Evolutionary conservation across 2,888 invertebrate species (phyloP).

Genomic region (Ophion slaviceki): DNA sequence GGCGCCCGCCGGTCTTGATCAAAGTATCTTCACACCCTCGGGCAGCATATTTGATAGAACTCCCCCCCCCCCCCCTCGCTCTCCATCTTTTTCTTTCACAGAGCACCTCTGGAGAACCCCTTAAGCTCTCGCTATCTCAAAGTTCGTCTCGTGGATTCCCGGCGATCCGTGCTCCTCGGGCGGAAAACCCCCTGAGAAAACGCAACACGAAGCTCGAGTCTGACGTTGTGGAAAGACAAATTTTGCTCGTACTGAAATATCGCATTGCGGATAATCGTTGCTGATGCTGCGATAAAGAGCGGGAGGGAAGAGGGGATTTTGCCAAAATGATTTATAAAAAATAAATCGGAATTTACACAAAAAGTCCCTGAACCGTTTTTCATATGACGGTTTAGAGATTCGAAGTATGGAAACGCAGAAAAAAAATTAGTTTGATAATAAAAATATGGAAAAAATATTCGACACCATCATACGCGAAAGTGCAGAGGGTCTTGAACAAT

Average conservation of each 20-base stretch:
- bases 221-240: slow-evolving; percentile 57
- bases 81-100: slow-evolving; percentile 31
- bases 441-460: background rate
- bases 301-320: too few species aligned
- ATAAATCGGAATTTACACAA: too few species aligned
- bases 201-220: slow-evolving; percentile 55
- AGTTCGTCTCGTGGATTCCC: slow-evolving; percentile 62
- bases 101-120: slow-evolving; percentile 55
- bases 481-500: slow-evolving; percentile 11
- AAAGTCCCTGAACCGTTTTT: background rate
- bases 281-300: slow-evolving; percentile 1
- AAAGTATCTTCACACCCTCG: slow-evolving; percentile 81
- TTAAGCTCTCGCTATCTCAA: slow-evolving; percentile 60
- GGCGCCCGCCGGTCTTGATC: slow-evolving; percentile 77
- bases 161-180: slow-evolving; percentile 54
- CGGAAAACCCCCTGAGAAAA: slow-evolving; percentile 48
- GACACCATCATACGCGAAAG: background rate
- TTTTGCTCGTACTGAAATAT: slow-evolving; percentile 45
- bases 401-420: background rate
- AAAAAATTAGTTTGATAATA: background rate
- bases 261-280: slow-evolving; percentile 47
- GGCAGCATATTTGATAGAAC: slow-evolving; percentile 80
- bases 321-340: too few species aligned
- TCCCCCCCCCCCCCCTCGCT: slow-evolving; percentile 61
- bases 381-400: background rate